Base-by-base conservation (phyloP, 2,888 invertebrate species). In the Teleogryllus oceanicus region DNA sequence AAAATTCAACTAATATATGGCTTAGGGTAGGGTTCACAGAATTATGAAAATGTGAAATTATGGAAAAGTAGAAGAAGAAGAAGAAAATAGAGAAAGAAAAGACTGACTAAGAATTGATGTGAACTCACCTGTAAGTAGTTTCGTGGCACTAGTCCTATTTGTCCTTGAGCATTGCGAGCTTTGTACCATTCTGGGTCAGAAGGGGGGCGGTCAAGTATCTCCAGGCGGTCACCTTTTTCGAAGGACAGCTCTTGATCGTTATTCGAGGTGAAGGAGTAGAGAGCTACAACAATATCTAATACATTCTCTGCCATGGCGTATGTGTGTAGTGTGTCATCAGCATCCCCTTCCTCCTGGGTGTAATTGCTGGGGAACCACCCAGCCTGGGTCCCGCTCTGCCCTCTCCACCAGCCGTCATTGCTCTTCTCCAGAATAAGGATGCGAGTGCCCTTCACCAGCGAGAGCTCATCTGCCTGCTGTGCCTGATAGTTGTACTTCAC, bases 361-460 rank as follows among this genome's bases (percentile, higher is more conserved):
- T 99, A 99, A 89, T 99, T 99, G 79, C 98, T 98, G 13, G 99
- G 99, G 87, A 99, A 99, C 99, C 99, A 97, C 24, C 95, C 94
- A 49, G 91, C 90, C 78, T 89, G 88, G 80, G 90, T 89, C 77
- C 91, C 91, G 84, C 91, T 91, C 88, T 96, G 96, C 78, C 99
- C 99, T 85, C 98, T 92, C 99, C 99, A 99, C 99, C 99, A 99
- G 82, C 91, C 98, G 88, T 99, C 99, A 84, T 97, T 97, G 85
- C 97, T 98, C 89, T 99, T 99, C 89, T 99, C 99, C 83, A 99
- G 89, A 83, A 99, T 99, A 82, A 95, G 91, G 84, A 99, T 97
- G 84, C 95, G 90, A 80, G 97, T 97, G 84, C 98, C 98, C 89
- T 99, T 99, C 76, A 94, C 93, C 83, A 99, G 90, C 0, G 96